Evolutionary conservation across 2,797 vertebrate species (phyloP).

Genomic region (Lithobates pipiens): DNA sequence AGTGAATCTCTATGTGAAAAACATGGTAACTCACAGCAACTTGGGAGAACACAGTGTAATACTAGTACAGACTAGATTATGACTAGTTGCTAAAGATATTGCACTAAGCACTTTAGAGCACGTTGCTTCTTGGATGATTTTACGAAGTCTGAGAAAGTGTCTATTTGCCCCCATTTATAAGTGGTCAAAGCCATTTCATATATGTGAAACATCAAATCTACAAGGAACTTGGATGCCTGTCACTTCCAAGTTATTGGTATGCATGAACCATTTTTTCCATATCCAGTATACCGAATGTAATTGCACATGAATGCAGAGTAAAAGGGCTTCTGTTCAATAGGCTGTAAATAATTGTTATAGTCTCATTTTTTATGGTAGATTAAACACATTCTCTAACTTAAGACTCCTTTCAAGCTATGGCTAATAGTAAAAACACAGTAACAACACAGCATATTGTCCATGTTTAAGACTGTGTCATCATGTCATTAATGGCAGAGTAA

Average conservation of each 20-base stretch:
- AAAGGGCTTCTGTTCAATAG: neutral
- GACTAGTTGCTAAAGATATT: too few relatives aligned
- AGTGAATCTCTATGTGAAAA: too few relatives aligned
- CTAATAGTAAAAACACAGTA: too few relatives aligned
- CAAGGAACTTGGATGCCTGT: neutral
- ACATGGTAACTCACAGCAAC: too few relatives aligned
- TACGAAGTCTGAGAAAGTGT: neutral
- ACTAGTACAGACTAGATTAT: too few relatives aligned
- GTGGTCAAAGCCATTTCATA: too few relatives aligned
- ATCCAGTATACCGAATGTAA: neutral
- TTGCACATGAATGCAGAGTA: neutral
- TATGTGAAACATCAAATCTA: neutral
- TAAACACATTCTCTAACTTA: neutral
- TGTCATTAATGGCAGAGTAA: too few relatives aligned
- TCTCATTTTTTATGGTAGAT: neutral
- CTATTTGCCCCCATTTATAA: too few relatives aligned
- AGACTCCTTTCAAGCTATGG: neutral
- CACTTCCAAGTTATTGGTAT: neutral
- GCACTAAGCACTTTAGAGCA: neutral
- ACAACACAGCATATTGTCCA: too few relatives aligned
- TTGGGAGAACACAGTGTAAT: neutral
- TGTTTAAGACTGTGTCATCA: too few relatives aligned
- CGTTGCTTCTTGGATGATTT: neutral
- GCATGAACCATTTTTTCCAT: neutral
- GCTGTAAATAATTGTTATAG: neutral